Percentiles rank a stretch among this genome's conserved stretches.
phyloP scores from a whole-genome alignment of 2,113 vertebrate species.

The Emydocephalus ijimae region DNA sequence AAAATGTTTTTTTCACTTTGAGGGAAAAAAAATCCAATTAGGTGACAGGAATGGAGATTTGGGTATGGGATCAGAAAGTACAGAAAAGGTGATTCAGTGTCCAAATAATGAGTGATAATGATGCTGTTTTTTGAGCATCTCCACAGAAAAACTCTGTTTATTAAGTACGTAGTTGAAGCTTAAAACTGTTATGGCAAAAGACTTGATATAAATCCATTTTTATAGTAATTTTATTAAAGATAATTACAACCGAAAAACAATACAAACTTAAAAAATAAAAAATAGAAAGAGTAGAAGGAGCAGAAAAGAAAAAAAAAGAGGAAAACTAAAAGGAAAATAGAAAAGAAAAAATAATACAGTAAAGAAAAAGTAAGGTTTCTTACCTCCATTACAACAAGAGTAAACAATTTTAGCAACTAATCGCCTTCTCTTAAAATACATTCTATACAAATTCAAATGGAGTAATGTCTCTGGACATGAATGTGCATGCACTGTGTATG shows the following conservation, averaged over 20 bases:
- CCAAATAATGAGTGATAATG: neutral
- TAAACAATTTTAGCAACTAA: neutral
- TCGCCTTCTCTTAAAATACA: neutral
- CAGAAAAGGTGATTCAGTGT: neutral
- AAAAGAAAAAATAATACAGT: neutral
- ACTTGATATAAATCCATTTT: neutral
- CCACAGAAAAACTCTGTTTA: neutral
- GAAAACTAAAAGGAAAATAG: neutral
- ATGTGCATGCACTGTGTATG: neutral
- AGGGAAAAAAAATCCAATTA: neutral
- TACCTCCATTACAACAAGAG: neutral
- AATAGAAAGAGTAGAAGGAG: neutral
- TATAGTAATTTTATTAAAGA: neutral
- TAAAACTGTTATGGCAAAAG: neutral
- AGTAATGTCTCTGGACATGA: neutral
- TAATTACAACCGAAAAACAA: neutral
- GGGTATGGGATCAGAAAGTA: neutral
- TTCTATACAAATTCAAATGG: neutral
- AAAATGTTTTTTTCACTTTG: neutral
- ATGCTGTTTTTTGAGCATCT: neutral
- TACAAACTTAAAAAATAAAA: neutral
- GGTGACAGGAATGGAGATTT: neutral
- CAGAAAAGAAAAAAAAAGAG: neutral
- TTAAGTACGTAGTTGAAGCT: neutral
- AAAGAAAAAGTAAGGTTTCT: neutral